Base-by-base conservation (phyloP, 2,797 vertebrate species). In the Chaetodon trifasciatus region DNA sequence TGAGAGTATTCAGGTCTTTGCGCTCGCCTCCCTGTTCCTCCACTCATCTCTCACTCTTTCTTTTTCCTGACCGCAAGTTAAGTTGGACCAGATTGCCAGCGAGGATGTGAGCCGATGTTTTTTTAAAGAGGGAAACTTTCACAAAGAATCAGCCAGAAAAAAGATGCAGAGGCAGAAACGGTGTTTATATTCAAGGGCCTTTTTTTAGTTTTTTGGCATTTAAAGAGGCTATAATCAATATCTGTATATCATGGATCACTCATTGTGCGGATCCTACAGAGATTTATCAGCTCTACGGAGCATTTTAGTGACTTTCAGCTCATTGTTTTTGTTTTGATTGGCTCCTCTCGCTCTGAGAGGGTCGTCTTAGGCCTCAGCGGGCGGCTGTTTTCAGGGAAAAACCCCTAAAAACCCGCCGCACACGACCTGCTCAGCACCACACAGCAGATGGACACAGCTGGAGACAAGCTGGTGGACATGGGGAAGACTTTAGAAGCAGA, bases 1-100 rank as follows among this genome's bases (percentile, higher is more conserved):
- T 82, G 71, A 78, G 80, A 79, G 49, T 79, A 72, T 86, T 63
- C 70, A 23, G 68, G 21, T 77, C 74, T 73, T 57, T 35, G 12
- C 16, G 10, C 10, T 75, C 16, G 7, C 49, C 57, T 63, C 16
- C 4, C 4, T 47, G 50, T 19, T 21, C 35, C 23, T 40, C 50
- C 44, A 42, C 28, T n/a, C 55, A 0, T 32, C 19, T 2, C 2
- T 28, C 21, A 35, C 47, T 19, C 13, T 35, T 21, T 60, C 50
- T 42, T 8, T 42, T 17, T 49, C 35, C 16, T 35, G 53, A 56
- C 32, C 6, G 0, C 74, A 47, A 67, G 19, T 65, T 9, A 3
- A 12, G 28, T 46, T 39, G 35, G 64, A 37, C 4, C 32, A 10
- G 3, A 6, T 12, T 52, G 9, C 8, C 4, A 5, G 0, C 6